Evolutionary conservation across 2,888 invertebrate genomes (phyloP).

Genomic region (Drosophila austrosaltans): DNA sequence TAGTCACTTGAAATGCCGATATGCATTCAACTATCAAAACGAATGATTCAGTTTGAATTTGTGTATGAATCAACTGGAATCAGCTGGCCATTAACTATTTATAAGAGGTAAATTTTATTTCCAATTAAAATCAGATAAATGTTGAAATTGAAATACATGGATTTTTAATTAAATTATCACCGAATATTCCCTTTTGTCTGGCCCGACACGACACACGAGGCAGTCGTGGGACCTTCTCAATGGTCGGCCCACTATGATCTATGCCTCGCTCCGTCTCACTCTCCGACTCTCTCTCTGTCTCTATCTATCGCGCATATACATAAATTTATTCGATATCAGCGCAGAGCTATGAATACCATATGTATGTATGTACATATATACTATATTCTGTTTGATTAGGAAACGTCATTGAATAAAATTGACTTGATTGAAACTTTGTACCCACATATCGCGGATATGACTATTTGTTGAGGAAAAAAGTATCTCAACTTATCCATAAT

Average conservation of each 20-base stretch:
- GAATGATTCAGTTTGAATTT: background rate
- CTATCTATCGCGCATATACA: slow-evolving; percentile 16
- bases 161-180: slow-evolving; percentile 64
- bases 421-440: slow-evolving; percentile 32
- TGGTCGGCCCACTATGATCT: slow-evolving; percentile 54
- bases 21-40: background rate
- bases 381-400: slow-evolving; percentile 25
- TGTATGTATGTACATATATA: slow-evolving; percentile 34
- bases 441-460: slow-evolving; percentile 30
- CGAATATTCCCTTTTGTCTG: slow-evolving; percentile 38
- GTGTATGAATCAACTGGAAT: slow-evolving; percentile 24
- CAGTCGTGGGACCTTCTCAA: background rate
- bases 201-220: slow-evolving; percentile 9
- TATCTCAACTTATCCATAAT: slow-evolving; percentile 34
- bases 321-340: background rate
- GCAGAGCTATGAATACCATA: background rate
- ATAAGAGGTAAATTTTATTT: slow-evolving; percentile 27
- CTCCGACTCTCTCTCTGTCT: slow-evolving; percentile 22
- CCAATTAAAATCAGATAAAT: slow-evolving; percentile 45
- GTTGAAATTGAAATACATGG: slow-evolving; percentile 34
- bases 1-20: background rate
- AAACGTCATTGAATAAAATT: slow-evolving; percentile 35
- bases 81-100: slow-evolving; percentile 35
- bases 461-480: slow-evolving; percentile 25
- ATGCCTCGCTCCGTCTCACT: background rate